phyloP scores from a whole-genome alignment of 2,113 vertebrate species.

The Turnix velox region DNA sequence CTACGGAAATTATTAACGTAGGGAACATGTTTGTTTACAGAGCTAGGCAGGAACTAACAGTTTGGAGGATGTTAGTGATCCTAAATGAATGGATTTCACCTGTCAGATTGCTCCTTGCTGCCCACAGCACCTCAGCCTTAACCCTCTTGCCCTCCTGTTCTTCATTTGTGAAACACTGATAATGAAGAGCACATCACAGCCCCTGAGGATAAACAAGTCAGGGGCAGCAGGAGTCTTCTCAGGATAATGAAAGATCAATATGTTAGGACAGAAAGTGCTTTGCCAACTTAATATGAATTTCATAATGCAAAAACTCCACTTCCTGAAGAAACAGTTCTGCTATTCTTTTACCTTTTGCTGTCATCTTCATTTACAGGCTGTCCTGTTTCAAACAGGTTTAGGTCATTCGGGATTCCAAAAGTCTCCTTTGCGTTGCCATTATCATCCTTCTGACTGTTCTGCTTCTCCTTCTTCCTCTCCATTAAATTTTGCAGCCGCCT shows the following conservation, averaged over 20 bases:
- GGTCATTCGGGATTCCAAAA: background rate
- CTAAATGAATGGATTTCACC: background rate
- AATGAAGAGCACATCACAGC: background rate
- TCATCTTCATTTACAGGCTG: background rate
- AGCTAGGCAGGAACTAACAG: background rate
- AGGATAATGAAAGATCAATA: background rate
- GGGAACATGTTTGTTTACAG: background rate
- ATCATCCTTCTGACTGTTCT: background rate
- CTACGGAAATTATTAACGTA: background rate
- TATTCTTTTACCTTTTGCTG: constrained; percentile 69
- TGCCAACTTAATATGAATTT: background rate
- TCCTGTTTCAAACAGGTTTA: constrained; percentile 59
- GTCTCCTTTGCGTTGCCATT: background rate
- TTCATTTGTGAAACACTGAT: background rate
- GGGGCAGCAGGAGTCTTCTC: background rate
- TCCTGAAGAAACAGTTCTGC: background rate
- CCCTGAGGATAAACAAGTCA: background rate
- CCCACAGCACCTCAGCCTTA: background rate
- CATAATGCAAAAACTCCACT: background rate
- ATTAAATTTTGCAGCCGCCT: constrained; percentile 70
- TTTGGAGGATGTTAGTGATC: background rate
- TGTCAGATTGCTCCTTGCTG: background rate
- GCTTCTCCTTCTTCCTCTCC: constrained; percentile 71
- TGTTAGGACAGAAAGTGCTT: background rate
- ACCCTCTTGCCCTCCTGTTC: background rate